Conservation (phyloP, 1,140 invertebrate species). For the Coboldia fuscipes region DNA sequence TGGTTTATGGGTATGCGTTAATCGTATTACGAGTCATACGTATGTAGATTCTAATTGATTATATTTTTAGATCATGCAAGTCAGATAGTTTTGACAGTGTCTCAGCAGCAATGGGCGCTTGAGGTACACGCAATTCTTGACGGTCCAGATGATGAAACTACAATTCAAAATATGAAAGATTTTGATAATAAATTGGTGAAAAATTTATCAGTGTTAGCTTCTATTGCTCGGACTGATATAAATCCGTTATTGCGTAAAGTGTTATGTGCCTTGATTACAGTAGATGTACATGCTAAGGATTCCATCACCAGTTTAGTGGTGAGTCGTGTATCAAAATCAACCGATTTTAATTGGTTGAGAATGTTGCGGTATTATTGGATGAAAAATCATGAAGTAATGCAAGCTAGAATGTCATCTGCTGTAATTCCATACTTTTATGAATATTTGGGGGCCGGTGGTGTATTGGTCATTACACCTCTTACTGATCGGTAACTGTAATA, state of each 20-base stretch:
- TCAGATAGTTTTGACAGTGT: conserved; percentile 48
- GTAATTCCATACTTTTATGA: conserved; percentile 77
- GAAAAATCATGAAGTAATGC: conserved; percentile 48
- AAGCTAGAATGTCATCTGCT: conserved; percentile 53
- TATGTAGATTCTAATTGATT: not conserved
- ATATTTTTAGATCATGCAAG: conserved; percentile 23
- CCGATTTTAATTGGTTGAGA: conserved; percentile 73
- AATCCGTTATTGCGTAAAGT: conserved; percentile 44
- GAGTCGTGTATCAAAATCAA: conserved; percentile 30
- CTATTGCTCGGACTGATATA: conserved; percentile 48
- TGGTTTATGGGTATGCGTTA: conserved; percentile 12
- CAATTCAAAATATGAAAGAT: conserved; percentile 29
- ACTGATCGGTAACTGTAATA: conserved; percentile 23
- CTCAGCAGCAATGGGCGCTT: conserved; percentile 68
- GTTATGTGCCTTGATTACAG: conserved; percentile 63
- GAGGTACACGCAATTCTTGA: conserved; percentile 52
- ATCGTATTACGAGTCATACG: not conserved
- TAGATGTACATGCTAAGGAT: conserved; percentile 72
- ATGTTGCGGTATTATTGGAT: conserved; percentile 85
- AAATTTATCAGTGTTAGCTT: conserved; percentile 56
- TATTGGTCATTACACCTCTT: conserved; percentile 57
- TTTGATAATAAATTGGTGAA: conserved; percentile 49
- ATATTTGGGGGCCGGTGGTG: conserved; percentile 67
- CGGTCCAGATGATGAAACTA: conserved; percentile 15
- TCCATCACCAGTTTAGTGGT: conserved; percentile 52